These are phyloP conservation scores for Gymnoscopelus microlampas DNA, from an alignment of 2,797 vertebrate genomes.

Conservation along the genomic window DNA sequence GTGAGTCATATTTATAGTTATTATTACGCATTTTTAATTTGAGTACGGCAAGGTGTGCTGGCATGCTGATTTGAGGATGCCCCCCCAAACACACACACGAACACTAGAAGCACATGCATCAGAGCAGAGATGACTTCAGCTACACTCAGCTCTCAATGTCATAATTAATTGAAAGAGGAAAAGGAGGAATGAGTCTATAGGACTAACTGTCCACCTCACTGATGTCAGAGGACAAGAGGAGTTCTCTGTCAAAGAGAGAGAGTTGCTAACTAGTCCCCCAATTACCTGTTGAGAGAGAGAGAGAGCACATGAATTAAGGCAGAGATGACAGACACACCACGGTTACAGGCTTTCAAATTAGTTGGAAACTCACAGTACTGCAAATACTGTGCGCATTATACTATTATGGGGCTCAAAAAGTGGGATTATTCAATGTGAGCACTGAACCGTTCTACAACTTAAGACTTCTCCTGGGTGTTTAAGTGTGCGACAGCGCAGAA, in stretches of 20 bases:
- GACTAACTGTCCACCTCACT: slow-evolving; percentile 9
- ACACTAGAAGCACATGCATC: slow-evolving; percentile 34
- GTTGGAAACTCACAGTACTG: slow-evolving; percentile 24
- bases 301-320: slow-evolving; percentile 25
- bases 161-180: slow-evolving; percentile 60
- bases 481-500: slow-evolving; percentile 47
- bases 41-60: no score
- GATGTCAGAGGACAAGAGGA: slow-evolving; percentile 26
- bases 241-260: slow-evolving; percentile 18
- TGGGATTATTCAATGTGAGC: slow-evolving; percentile 63
- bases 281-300: slow-evolving; percentile 63
- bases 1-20: no score
- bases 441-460: slow-evolving; percentile 32
- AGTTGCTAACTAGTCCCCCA: slow-evolving; percentile 61
- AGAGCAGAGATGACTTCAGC: slow-evolving; percentile 34
- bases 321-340: slow-evolving; percentile 14
- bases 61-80: no score
- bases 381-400: slow-evolving; percentile 49
- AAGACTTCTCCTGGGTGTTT: slow-evolving; percentile 35
- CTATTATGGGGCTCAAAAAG: slow-evolving; percentile 42
- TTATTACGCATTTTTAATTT: no score
- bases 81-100: no score
- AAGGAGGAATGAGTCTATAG: slow-evolving; percentile 43
- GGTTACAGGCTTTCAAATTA: slow-evolving; percentile 60
- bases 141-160: slow-evolving; percentile 51